Percentiles rank a stretch among this genome's conserved stretches.
Conservation (phyloP, 2,888 invertebrate genomes). For the Diplolepis rosae region DNA sequence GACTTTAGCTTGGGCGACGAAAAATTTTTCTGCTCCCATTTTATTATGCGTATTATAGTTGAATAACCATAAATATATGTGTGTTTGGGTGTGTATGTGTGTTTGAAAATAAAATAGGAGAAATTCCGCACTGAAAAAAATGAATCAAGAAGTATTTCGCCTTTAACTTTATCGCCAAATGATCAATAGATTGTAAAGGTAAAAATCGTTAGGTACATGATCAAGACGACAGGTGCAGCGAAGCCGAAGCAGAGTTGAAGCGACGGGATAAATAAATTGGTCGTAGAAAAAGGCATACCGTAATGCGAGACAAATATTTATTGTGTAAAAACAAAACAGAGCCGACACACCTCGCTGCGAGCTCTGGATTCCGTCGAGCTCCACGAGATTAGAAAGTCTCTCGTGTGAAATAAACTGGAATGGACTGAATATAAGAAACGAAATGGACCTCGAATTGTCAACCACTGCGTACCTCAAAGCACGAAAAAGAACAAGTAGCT, state of each 20-base stretch:
- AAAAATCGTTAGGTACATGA: conserved; percentile 25
- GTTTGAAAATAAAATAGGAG: too few relatives aligned
- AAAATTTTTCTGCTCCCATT: too few relatives aligned
- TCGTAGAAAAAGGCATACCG: conserved; percentile 61
- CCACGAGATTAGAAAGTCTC: conserved; percentile 57
- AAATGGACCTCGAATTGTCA: conserved; percentile 48
- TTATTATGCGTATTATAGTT: too few relatives aligned
- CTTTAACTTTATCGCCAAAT: too few relatives aligned
- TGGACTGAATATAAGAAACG: conserved; percentile 58
- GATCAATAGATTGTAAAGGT: background rate
- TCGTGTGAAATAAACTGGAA: conserved; percentile 63
- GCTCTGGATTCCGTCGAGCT: conserved; percentile 59
- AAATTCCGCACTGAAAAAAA: too few relatives aligned
- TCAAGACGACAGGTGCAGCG: conserved; percentile 27
- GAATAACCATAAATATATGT: too few relatives aligned
- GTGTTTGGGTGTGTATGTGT: too few relatives aligned
- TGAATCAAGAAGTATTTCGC: too few relatives aligned
- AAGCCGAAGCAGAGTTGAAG: conserved; percentile 31
- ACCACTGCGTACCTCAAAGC: conserved; percentile 31
- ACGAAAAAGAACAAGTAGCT: background rate
- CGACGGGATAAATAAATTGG: conserved; percentile 61
- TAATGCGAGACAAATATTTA: conserved; percentile 67
- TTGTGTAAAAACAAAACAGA: conserved; percentile 63
- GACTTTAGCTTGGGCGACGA: too few relatives aligned
- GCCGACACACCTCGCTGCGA: conserved; percentile 61